Conservation (phyloP, 2,797 vertebrate species). For the Acridotheres tristis region DNA sequence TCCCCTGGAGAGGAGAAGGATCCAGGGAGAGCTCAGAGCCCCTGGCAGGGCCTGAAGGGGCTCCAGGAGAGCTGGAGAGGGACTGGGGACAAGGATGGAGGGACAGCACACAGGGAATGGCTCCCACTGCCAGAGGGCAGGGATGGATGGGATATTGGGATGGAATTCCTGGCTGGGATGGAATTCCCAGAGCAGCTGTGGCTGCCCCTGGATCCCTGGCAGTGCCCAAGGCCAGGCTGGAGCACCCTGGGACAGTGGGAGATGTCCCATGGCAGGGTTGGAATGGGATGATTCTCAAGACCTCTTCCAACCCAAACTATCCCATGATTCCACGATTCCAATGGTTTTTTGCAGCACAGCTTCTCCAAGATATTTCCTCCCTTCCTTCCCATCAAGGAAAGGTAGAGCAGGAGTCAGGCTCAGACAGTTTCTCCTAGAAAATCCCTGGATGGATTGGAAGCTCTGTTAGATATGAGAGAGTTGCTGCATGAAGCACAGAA, state of each 20-base stretch:
- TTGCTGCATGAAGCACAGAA: neutral
- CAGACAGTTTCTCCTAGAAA: neutral
- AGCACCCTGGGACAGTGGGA: neutral
- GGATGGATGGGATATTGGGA: neutral
- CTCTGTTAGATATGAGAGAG: neutral
- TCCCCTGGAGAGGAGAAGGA: neutral
- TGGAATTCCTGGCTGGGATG: neutral
- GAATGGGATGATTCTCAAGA: too few relatives aligned
- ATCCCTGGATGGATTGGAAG: neutral
- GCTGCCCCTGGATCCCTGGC: neutral
- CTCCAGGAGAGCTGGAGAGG: neutral
- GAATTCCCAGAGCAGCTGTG: neutral
- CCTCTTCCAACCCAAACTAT: neutral
- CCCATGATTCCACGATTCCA: neutral
- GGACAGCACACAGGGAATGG: neutral
- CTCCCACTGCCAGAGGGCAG: neutral
- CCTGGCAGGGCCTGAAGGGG: neutral
- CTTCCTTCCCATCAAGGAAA: neutral
- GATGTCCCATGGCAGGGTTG: too few relatives aligned
- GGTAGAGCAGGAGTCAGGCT: neutral
- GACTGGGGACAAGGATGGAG: neutral
- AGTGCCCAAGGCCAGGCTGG: accelerated
- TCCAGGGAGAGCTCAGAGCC: neutral
- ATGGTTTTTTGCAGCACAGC: neutral
- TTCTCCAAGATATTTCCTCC: neutral